Percentiles rank a stretch among this genome's conserved stretches.
These are phyloP conservation scores for Otus scops DNA, from an alignment of 2,797 vertebrate genomes.

Conservation along the genomic window DNA sequence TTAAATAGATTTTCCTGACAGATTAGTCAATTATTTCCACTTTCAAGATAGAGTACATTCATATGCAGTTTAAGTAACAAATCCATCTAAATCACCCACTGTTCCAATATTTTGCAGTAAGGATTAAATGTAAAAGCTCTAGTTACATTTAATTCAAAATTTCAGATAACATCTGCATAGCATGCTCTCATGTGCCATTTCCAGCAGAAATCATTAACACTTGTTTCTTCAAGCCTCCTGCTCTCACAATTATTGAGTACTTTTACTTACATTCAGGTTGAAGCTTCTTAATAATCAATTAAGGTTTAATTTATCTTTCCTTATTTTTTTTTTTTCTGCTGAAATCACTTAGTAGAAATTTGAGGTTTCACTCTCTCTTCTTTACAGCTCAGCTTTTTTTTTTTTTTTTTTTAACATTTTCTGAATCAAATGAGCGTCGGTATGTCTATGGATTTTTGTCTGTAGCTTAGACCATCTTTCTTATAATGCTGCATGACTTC, in stretches of 20 bases:
- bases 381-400: neutral
- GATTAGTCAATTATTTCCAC: slow-evolving; percentile 18
- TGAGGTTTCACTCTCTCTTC: neutral
- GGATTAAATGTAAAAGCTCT: neutral
- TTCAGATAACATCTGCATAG: neutral
- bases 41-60: neutral
- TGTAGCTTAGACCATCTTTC: neutral
- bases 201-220: neutral
- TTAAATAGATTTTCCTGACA: slow-evolving; percentile 26
- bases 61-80: neutral
- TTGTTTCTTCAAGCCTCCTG: neutral
- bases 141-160: neutral
- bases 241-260: neutral
- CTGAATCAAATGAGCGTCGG: neutral
- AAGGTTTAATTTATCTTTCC: neutral
- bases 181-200: neutral
- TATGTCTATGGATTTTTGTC: neutral
- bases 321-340: neutral
- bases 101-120: neutral
- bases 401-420: neutral
- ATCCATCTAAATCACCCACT: neutral
- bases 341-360: neutral
- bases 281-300: neutral
- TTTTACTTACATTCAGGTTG: neutral
- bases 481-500: neutral